These are phyloP conservation scores for Rhyacophila evoluta DNA, from an alignment of 2,888 invertebrate genomes.

Conservation along the genomic window DNA sequence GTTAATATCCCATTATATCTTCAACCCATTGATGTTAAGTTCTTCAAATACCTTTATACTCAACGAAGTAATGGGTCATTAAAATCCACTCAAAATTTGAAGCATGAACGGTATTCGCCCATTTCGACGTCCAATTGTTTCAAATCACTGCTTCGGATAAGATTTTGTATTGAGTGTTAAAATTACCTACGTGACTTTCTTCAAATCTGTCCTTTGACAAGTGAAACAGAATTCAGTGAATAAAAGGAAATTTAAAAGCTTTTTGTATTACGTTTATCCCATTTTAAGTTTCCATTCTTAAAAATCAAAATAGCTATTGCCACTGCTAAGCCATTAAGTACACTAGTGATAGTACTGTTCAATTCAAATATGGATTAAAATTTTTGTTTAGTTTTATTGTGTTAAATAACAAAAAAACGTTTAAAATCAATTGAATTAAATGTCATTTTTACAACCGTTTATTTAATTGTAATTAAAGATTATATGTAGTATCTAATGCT, in stretches of 20 bases:
- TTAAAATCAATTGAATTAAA: too few relatives aligned
- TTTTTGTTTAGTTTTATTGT: too few relatives aligned
- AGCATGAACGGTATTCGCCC: neutral
- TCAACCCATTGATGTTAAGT: constrained; percentile 10
- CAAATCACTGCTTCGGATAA: constrained; percentile 29
- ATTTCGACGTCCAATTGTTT: constrained; percentile 29
- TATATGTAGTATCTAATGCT: too few relatives aligned
- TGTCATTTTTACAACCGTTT: too few relatives aligned
- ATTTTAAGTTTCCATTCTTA: constrained; percentile 15
- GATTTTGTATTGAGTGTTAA: constrained; percentile 39
- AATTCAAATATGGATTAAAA: neutral
- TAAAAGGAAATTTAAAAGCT: constrained; percentile 24
- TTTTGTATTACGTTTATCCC: neutral
- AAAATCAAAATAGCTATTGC: neutral
- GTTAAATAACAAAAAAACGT: too few relatives aligned
- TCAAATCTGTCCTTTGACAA: constrained; percentile 11
- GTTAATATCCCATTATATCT: neutral
- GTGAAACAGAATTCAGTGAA: neutral
- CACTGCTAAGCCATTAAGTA: neutral
- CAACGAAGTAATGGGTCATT: constrained; percentile 3
- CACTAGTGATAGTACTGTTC: neutral
- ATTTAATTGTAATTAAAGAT: too few relatives aligned
- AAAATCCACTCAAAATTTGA: constrained; percentile 26
- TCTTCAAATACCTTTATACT: constrained; percentile 16
- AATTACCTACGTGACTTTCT: constrained; percentile 47